Base-by-base conservation (phyloP, 2,888 invertebrate species). In the Leucophenga maculata region DNA sequence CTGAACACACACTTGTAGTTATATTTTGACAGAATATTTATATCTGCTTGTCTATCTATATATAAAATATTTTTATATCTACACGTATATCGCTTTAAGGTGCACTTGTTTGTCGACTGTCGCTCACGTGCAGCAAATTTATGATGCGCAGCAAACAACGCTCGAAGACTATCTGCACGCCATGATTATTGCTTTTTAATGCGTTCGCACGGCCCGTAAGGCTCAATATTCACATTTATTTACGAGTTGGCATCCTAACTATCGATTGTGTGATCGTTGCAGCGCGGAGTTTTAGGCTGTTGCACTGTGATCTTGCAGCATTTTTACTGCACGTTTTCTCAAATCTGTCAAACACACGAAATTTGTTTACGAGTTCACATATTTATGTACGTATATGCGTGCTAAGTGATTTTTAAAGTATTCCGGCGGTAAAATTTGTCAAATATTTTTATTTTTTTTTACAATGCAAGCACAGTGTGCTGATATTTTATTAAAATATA, bases 31-130 rank as follows among this genome's bases (percentile, higher is more conserved):
- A 26, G 26, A 26, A 26, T 26, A 26, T 26, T 26, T 26, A 26
- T 26, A 26, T 26, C 26, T 26, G 2, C 4, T 4, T 26, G 26
- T 26, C 4, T 26, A 26, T 26, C 26, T 26, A 26, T 39, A 6
- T 39, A 39, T 39, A 1, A 6, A 1, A 39, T 11, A 39, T 11
- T 6, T 11, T 1, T 11, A 39, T 9, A 39, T 11, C 3, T 11
- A 39, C 39, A 6, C 8, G 11, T 39, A 39, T 8, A 9, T 39
- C 39, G 39, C 39, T 39, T 39, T 39, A 39, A 39, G 26, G 3
- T 39, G 60, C 60, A 60, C 39, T 60, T 60, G 60, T 60, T 32
- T 60, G 60, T 60, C 60, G 60, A 60, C 18, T 60, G 39, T 60
- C 39, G 39, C 60, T 60, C 60, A 60, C 39, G 60, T 60, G 60